Conservation (phyloP, 2,888 invertebrate genomes). For the Brachyptera risi region DNA sequence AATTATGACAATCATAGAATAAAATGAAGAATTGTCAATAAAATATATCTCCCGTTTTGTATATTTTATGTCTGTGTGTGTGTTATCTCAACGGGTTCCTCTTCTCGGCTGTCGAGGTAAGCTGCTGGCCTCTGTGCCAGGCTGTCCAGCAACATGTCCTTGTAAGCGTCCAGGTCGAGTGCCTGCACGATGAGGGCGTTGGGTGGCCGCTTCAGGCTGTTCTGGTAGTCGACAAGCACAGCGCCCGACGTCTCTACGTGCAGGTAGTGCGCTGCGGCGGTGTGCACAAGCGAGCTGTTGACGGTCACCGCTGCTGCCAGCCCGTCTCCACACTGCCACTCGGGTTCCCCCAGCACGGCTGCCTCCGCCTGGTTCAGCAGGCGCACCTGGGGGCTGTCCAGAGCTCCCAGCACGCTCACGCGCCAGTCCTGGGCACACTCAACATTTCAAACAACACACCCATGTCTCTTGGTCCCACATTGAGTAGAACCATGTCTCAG, state of each 20-base stretch:
- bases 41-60: no score
- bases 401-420: slow-evolving; percentile 45
- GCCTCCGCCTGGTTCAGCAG: slow-evolving; percentile 52
- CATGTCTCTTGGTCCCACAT: no score
- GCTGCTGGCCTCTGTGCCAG: neutral
- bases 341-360: neutral
- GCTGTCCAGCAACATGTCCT: neutral
- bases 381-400: slow-evolving; percentile 44
- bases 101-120: no score
- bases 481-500: no score
- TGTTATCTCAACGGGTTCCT: no score
- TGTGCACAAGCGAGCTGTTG: neutral
- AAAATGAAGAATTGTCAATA: no score
- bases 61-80: no score
- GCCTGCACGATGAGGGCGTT: slow-evolving; percentile 11
- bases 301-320: slow-evolving; percentile 8
- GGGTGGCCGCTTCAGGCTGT: neutral
- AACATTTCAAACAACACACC: neutral
- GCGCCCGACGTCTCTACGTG: neutral
- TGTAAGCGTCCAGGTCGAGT: slow-evolving; percentile 2
- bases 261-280: neutral
- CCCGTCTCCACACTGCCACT: slow-evolving; percentile 15
- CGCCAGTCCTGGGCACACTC: slow-evolving; percentile 51
- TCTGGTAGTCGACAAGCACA: slow-evolving; percentile 20
- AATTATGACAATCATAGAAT: no score